Evolutionary conservation across 2,888 invertebrate species (phyloP), one percentile per base, ranked within the genome.

Genomic region (Linnaemya vulpina): DNA sequence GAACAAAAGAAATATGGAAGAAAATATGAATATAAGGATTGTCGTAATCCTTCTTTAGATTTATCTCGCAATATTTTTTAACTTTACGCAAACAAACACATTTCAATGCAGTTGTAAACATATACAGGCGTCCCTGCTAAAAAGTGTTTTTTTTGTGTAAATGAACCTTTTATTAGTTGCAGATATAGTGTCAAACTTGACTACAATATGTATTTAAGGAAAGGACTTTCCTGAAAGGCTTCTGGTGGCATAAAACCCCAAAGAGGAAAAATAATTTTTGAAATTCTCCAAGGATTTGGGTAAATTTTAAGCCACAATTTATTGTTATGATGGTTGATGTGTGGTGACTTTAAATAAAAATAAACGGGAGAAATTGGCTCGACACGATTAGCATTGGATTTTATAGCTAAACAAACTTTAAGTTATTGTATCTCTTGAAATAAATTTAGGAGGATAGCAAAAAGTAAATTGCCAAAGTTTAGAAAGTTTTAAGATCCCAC

Each of bases 101-200:
- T 60, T 70, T 43, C 40, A 46, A 46, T 46, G 13, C 22, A 79
- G 15, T 15, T 46, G 17, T 11, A 22, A 3, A 38, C 46, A 7
- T n/a, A 74, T 8, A 30, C n/a, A 43, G 22, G 38, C 35, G 15
- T 40, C 8, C 11, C 68, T 3, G 30, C 35, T 35, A 53, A 51
- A 78, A 78, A 85, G 85, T 85, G 81, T 75, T 82, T 71, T 85
- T n/a, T 85, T 85, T 85, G 82, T 85, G 82, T 71, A 85, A 82
- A 85, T 85, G 75, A 75, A 85, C 75, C 78, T 85, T 85, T 82
- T 85, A 79, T 75, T 78, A 79, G 82, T 82, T 82, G 49, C 60
- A 82, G 70, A 76, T 5, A 1, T 62, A n/a, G 25, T 60, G 35
- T 0, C 20, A 53, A 62, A 62, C 43, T 70, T 78, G 30, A 63